Evolutionary conservation across 2,888 invertebrate genomes (phyloP), one percentile per base, ranked within the genome.

Genomic region (Drosophila paranaensis): DNA sequence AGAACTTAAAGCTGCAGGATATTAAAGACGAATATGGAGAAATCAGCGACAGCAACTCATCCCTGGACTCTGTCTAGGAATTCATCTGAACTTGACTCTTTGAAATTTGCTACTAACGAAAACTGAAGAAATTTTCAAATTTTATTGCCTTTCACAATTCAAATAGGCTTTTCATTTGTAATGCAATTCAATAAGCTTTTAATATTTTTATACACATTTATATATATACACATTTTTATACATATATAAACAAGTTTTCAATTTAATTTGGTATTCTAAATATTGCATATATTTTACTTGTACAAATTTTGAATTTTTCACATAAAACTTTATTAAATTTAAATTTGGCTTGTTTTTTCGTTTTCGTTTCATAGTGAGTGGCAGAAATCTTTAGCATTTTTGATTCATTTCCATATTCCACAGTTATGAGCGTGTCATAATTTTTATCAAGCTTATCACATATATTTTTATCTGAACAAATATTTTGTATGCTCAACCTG

Each of bases 401-500:
- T 54, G 16, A 55, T 56, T 27, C 20, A 71, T 68, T 68, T 48
- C 10, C n/a, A 30, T 43, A 53, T 60, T 65, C 42, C 6, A 45
- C 14, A 27, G 13, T 42, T 40, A 45, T 42, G 74, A 27, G 45
- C 64, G 42, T 30, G 60, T 51, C 73, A 76, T 68, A 64, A 68
- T 72, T 72, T 72, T 68, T 51, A 37, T 25, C 57, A 57, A 58
- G 39, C 50, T 16, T 35, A 13, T 27, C 16, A 11, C 33, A 54
- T 33, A 60, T 56, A 60, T 54, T 67, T 60, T 63, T 77, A 75
- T 75, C 66, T 69, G 33, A 25, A 43, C 58, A 76, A 51, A 60
- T 62, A 63, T 60, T 60, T 60, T 54, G 50, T 63, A 60, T 77
- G 35, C 14, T 58, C 50, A 46, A 35, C 39, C 43, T 54, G 35